Conservation (phyloP, 2,113 vertebrate genomes). For the Muntiacus muntjak region DNA sequence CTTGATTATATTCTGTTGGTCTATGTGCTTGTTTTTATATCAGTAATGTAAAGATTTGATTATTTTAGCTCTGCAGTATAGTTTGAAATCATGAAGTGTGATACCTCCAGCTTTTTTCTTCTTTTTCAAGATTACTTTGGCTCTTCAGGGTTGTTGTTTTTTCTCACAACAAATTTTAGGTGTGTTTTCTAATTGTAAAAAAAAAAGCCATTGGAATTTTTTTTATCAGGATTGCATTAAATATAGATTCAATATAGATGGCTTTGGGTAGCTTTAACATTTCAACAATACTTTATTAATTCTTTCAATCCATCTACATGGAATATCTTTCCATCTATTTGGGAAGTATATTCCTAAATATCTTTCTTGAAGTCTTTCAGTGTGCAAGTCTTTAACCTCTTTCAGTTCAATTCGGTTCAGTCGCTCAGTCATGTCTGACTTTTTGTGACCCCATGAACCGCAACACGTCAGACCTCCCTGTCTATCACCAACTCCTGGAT, state of each 20-base stretch:
- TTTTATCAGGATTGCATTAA: neutral
- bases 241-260: neutral
- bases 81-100: neutral
- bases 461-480: neutral
- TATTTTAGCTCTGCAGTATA: neutral
- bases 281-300: neutral
- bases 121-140: neutral
- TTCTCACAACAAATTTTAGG: neutral
- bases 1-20: neutral
- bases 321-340: neutral
- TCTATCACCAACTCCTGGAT: neutral
- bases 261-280: neutral
- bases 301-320: neutral
- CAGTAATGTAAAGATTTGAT: neutral
- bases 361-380: neutral
- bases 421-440: neutral
- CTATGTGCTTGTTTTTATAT: neutral
- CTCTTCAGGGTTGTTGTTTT: neutral
- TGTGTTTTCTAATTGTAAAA: neutral
- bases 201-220: neutral
- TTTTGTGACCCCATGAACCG: rapidly evolving
- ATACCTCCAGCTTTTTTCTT: neutral
- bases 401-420: neutral
- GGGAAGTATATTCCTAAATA: neutral
- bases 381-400: neutral